These are phyloP conservation scores for Miltochrista miniata DNA, from an alignment of 2,888 invertebrate species.

Conservation along the genomic window DNA sequence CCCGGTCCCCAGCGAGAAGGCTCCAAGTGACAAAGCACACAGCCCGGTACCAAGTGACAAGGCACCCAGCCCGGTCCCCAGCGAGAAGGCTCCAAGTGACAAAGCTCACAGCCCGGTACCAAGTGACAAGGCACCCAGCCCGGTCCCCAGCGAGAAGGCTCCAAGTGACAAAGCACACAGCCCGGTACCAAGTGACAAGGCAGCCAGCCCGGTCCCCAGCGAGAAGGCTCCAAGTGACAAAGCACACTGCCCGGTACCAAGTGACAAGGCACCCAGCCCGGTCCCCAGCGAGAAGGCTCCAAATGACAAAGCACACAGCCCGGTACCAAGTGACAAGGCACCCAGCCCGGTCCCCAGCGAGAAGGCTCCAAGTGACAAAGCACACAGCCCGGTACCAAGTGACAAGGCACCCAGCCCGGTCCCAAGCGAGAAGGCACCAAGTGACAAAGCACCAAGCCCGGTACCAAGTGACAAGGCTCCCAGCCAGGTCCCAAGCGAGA, in stretches of 20 bases:
- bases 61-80: neutral
- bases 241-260: neutral
- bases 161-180: constrained; percentile 6
- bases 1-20: constrained; percentile 1
- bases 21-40: neutral
- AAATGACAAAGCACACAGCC: constrained; percentile 8
- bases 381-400: too few species aligned
- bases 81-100: neutral
- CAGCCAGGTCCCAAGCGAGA: neutral
- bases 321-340: constrained; percentile 1
- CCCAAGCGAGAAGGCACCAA: neutral
- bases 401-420: constrained; percentile 7
- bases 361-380: neutral
- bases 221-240: constrained; percentile 2
- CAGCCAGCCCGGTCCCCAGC: constrained; percentile 3
- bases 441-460: neutral
- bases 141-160: constrained; percentile 2
- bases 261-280: constrained; percentile 7
- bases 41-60: neutral
- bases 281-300: neutral
- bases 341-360: neutral
- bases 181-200: neutral
- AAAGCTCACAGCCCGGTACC: constrained; percentile 8
- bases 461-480: neutral
- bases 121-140: neutral